These are phyloP conservation scores for Helarctos malayanus DNA, from an alignment of 2,797 vertebrate genomes.

Conservation along the genomic window DNA sequence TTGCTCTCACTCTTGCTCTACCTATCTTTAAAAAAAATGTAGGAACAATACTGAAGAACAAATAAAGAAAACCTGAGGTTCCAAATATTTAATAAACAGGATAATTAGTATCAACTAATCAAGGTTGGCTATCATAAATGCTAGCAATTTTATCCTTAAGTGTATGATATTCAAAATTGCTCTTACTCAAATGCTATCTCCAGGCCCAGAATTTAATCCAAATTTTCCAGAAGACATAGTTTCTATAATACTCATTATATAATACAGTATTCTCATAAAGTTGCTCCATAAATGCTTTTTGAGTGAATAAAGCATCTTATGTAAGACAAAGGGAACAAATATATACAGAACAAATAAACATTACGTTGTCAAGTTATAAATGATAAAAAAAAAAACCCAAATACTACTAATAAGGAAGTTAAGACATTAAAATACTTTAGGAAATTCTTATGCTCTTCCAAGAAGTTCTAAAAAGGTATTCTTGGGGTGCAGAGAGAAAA, in stretches of 20 bases:
- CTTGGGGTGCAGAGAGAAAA: neutral
- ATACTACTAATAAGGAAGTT: neutral
- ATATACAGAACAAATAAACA: neutral
- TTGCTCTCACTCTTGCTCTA: neutral
- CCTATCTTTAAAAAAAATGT: neutral
- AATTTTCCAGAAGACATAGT: neutral
- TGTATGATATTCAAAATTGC: neutral
- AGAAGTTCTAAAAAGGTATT: neutral
- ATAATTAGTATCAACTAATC: neutral
- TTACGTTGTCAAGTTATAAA: neutral
- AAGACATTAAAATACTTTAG: slow-evolving; percentile 24
- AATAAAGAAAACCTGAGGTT: slow-evolving; percentile 8
- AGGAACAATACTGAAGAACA: neutral
- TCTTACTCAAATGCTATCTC: neutral
- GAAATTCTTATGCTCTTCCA: neutral
- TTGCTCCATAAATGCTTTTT: neutral
- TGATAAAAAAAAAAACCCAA: neutral
- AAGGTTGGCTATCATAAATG: neutral
- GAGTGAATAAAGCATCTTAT: slow-evolving; percentile 10
- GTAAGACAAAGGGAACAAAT: neutral
- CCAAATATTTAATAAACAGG: slow-evolving; percentile 15
- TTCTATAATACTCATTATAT: neutral
- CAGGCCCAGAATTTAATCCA: neutral
- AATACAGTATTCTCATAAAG: neutral
- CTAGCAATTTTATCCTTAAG: neutral